These are phyloP conservation scores for Ameiurus melas DNA, from an alignment of 2,113 vertebrate species.

Conservation along the genomic window DNA sequence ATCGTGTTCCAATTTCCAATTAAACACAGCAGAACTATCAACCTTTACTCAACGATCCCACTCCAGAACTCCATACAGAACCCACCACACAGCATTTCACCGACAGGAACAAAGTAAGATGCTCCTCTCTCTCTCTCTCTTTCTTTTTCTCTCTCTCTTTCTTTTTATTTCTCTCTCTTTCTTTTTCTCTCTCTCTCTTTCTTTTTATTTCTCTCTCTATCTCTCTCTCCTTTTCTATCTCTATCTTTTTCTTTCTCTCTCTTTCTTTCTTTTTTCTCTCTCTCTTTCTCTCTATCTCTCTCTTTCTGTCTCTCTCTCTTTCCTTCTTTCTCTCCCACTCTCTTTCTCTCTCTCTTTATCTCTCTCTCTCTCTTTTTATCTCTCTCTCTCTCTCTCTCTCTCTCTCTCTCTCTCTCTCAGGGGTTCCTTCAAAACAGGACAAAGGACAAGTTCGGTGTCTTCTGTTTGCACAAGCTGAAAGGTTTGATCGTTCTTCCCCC, in stretches of 20 bases:
- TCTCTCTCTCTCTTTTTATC: background rate
- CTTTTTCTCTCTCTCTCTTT: slow-evolving; percentile 6
- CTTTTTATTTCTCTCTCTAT: slow-evolving; percentile 7
- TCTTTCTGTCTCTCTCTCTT: too few relatives aligned
- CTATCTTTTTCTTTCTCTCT: slow-evolving; percentile 2
- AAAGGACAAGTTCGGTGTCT: slow-evolving; percentile 23
- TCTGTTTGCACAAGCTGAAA: slow-evolving; percentile 19
- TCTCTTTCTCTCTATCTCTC: too few relatives aligned
- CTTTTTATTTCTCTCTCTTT: background rate
- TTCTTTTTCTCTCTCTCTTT: background rate
- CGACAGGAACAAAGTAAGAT: background rate
- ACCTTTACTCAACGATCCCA: background rate
- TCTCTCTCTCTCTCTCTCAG: slow-evolving; percentile 7
- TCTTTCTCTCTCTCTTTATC: background rate
- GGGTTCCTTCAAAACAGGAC: background rate
- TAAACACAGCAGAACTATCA: background rate
- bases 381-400: background rate
- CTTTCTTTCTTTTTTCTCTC: background rate
- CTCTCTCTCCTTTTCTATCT: background rate
- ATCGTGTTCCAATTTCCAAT: background rate
- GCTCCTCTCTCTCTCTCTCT: background rate
- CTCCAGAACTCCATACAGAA: background rate
- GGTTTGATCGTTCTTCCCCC: background rate
- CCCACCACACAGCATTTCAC: background rate
- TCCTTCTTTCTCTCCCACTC: too few relatives aligned